These are phyloP conservation scores for Bombylius major DNA, from an alignment of 2,888 invertebrate species.

Conservation along the genomic window DNA sequence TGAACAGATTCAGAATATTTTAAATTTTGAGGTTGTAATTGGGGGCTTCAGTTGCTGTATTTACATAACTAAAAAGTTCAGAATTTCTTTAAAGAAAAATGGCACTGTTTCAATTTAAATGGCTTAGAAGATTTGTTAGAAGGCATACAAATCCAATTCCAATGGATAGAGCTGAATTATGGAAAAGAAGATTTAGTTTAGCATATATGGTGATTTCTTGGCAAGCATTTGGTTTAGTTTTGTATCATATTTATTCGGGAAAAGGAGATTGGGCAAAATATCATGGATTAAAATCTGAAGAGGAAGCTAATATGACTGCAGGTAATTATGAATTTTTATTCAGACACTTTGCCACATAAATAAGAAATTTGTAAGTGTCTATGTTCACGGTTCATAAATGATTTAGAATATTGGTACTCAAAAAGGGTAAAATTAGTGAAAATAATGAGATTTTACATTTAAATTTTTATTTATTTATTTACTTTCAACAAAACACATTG, in stretches of 20 bases:
- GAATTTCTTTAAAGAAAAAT: slow-evolving; percentile 16
- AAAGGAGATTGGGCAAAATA: slow-evolving; percentile 55
- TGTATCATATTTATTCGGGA: slow-evolving; percentile 45
- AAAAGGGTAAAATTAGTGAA: no score
- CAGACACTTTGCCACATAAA: background rate
- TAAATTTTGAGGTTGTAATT: no score
- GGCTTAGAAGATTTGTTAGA: slow-evolving; percentile 41
- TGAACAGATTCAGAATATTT: no score
- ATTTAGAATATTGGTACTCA: no score
- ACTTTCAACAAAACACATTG: no score
- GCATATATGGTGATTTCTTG: slow-evolving; percentile 53
- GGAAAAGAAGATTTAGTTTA: slow-evolving; percentile 50
- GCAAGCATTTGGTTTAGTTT: slow-evolving; percentile 56
- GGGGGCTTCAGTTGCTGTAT: no score
- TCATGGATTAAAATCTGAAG: slow-evolving; percentile 49
- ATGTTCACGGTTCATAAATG: no score
- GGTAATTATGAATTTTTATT: slow-evolving; percentile 30
- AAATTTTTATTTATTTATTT: no score
- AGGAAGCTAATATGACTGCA: slow-evolving; percentile 43
- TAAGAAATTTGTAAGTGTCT: no score
- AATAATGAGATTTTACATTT: no score
- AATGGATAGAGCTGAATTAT: slow-evolving; percentile 40
- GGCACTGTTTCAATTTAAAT: slow-evolving; percentile 37
- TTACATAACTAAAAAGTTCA: no score
- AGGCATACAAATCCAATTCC: slow-evolving; percentile 40